Evolutionary conservation across 2,113 vertebrate genomes (phyloP), one percentile per base, ranked within the genome.

Genomic region (Argyrosomus japonicus): DNA sequence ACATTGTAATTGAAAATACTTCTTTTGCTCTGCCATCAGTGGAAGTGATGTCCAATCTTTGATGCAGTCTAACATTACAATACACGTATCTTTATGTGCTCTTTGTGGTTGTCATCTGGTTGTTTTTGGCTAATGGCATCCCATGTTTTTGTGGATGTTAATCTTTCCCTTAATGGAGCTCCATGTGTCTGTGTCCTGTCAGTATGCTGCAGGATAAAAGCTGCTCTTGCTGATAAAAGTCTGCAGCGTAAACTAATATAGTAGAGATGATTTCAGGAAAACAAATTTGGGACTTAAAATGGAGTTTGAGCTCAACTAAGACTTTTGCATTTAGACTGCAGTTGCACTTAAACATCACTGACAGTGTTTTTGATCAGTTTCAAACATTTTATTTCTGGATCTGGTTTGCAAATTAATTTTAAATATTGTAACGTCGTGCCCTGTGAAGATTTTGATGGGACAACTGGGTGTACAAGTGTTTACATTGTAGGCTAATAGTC

Each of bases 101-200:
- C 29, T 40, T 15, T 53, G 67, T 61, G 14, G 40, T 58, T 5
- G 25, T 82, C 69, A 25, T 62, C 43, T 45, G 29, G 43, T 8
- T 25, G 19, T 45, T 76, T 78, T 72, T 61, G 51, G 47, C 64
- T 47, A 32, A 14, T 48, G 19, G 47, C 23, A 12, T 32, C 13
- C 3, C 32, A 32, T 32, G 47, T 65, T 40, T 63, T 32, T 15
- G 25, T 14, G 69, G 5, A 14, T 71, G 15, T 57, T 45, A n/a
- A 17, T 43, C 47, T 68, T 72, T 50, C 5, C 19, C 83, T 75
- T 85, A 75, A 77, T 75, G 50, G 74, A 64, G 9, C 45, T 43
- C 15, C 5, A n/a, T 25, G 19, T 53, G 43, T 78, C 50, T 54
- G 36, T 6, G 14, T 51, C 6, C 25, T 2, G 12, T 53, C 73